A percentile compares a stretch with the other conserved stretches of the same genome.
Evolutionary conservation across 2,888 invertebrate species (phyloP).

Genomic region (Bombylius major): DNA sequence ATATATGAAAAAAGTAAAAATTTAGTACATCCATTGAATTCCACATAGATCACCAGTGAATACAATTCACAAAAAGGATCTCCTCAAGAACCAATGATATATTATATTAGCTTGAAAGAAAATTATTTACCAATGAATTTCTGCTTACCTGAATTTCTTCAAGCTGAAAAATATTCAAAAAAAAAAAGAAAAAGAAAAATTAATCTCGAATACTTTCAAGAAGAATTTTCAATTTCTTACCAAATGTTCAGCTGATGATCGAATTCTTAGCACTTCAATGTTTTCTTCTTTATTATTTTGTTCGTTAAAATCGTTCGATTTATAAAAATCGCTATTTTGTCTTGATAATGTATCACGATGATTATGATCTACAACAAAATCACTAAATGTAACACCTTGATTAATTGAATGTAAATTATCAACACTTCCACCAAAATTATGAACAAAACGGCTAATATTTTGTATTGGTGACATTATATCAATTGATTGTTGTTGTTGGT

Average conservation of each 20-base stretch:
- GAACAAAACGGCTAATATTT: slow-evolving; percentile 33
- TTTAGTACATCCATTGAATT: too few relatives aligned
- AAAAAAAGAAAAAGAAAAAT: too few relatives aligned
- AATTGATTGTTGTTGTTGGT: background rate
- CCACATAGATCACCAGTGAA: too few relatives aligned
- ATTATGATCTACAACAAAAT: slow-evolving; percentile 18
- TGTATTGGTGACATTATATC: slow-evolving; percentile 33
- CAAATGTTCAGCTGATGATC: background rate
- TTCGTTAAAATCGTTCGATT: too few relatives aligned
- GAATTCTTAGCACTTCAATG: background rate
- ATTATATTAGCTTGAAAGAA: too few relatives aligned
- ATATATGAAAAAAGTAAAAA: too few relatives aligned
- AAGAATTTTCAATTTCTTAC: slow-evolving; percentile 2
- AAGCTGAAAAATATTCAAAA: background rate
- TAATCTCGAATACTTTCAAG: background rate
- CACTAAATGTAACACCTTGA: slow-evolving; percentile 23
- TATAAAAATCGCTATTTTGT: too few relatives aligned
- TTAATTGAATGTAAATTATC: slow-evolving; percentile 30
- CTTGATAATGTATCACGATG: too few relatives aligned
- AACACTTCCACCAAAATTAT: slow-evolving; percentile 33
- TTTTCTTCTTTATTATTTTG: too few relatives aligned
- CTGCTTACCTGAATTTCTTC: background rate
- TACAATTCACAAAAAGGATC: too few relatives aligned
- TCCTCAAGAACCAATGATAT: too few relatives aligned
- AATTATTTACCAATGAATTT: too few relatives aligned